Evolutionary conservation across 2,888 invertebrate genomes (phyloP).

Genomic region (Celastrina argiolus): DNA sequence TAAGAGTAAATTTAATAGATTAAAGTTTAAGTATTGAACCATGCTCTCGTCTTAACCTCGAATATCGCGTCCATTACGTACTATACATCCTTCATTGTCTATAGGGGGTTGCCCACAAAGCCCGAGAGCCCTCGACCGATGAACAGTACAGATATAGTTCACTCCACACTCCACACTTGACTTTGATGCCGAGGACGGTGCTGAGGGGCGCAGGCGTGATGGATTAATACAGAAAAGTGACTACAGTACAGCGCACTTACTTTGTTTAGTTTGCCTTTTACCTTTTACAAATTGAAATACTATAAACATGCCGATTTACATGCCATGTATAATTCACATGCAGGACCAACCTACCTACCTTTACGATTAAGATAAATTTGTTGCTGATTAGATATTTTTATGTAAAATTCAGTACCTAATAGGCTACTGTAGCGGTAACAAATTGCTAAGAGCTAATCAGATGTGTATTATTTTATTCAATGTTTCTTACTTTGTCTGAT

Average conservation of each 20-base stretch:
- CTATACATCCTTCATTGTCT: slow-evolving; percentile 4
- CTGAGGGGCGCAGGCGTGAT: slow-evolving; percentile 3
- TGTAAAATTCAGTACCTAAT: too few species aligned
- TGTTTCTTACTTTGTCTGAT: too few species aligned
- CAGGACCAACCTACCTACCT: too few species aligned
- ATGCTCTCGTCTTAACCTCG: background rate
- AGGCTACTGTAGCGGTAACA: too few species aligned
- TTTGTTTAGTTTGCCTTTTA: background rate
- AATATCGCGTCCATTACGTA: slow-evolving; percentile 10
- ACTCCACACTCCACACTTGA: slow-evolving; percentile 11
- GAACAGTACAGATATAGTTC: slow-evolving; percentile 18
- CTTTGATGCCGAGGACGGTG: slow-evolving; percentile 1
- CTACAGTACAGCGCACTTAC: background rate
- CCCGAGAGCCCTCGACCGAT: slow-evolving; percentile 8
- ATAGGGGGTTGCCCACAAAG: background rate
- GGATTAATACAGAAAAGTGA: too few species aligned
- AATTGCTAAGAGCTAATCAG: too few species aligned
- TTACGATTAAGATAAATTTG: too few species aligned
- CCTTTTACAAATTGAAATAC: background rate
- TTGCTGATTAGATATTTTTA: too few species aligned
- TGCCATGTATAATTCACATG: too few species aligned
- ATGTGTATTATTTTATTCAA: too few species aligned
- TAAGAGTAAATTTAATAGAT: background rate
- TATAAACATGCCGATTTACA: too few species aligned
- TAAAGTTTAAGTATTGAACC: background rate